Evolutionary conservation across 1,140 invertebrate genomes (phyloP), one percentile per base, ranked within the genome.

Genomic region (Orchestia grillus): DNA sequence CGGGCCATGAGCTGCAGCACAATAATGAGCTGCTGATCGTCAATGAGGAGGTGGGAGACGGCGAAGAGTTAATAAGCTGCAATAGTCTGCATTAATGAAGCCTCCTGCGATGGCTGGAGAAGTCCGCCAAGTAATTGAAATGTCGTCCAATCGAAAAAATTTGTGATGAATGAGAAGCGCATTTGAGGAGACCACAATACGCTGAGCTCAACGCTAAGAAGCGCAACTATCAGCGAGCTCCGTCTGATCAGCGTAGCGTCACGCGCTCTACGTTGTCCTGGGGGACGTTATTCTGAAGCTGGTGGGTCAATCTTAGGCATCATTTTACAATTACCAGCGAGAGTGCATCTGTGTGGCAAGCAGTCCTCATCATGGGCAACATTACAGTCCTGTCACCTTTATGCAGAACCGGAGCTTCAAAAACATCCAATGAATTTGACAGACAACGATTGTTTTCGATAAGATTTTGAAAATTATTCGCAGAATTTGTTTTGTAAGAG

Each of bases 71-170:
- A 94, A 94, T 94, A 94, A 94, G 92, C 92, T 94, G 92, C 92
- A 47, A 94, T 94, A 44, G 92, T 94, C 92, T 94, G 92, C 92
- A 94, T 94, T 94, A 94, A 94, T 94, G 92, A 94, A 47, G 44
- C 92, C 44, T 94, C 0, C 92, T 94, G 43, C 43, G 44, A 45
- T 42, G 92, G 43, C 92, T 45, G 41, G 92, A 94, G 92, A 6
- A 44, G 44, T 44, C 92, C 19, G 44, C 43, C 92, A 94, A 94
- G 92, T 94, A 94, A 94, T 94, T 94, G 92, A 94, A 94, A 94
- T 94, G 92, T 94, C 92, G 92, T 11, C 92, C 47, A 44, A 94
- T 94, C 92, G 92, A 94, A 94, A 94, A 94, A 94, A 40, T 40
- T 47, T 47, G 44, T 94, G 92, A 94, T 94, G 44, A 94, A 94